Evolutionary conservation across 1,140 invertebrate species (phyloP), one percentile per base, ranked within the genome.

Genomic region (Saxidomus purpurata): DNA sequence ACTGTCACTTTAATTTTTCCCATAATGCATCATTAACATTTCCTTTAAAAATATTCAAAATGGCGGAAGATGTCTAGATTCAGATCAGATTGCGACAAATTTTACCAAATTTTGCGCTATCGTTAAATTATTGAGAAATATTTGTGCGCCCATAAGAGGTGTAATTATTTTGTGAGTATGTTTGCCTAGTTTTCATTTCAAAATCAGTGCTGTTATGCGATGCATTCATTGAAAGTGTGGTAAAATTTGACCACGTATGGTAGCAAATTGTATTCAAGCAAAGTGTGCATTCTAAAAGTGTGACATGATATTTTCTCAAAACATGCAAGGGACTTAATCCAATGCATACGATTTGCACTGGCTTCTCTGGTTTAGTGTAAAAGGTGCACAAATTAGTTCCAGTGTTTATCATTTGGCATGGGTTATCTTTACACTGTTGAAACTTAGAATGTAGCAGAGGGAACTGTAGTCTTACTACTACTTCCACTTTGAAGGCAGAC

Each of bases 1-100:
- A 82, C 52, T 82, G 80, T 82, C 80, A 82, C 80, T 82, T 82
- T 82, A 82, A 82, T 63, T 82, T 82, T 82, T 43, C 80, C 80
- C 80, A 82, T 31, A 82, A 82, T 63, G 55, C 80, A 40, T 3
- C 61, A 82, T 63, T 63, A 31, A 63, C 80, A 82, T 82, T 82
- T 82, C 80, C 80, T 82, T 82, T 25, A 82, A 77, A 82, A 82
- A 79, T 82, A 82, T 82, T 82, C 80, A 82, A 82, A 47, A 82
- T 82, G 80, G 80, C 80, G 80, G 52, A 82, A 19, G 52, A 11
- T 63, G 55, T 63, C 22, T 67, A 36, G 47, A 36, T 82, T 4
- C 17, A 13, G 25, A 6, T 15, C 22, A 34, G 80, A 63, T 59
- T 67, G 28, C 40, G n/a, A 40, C 61, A 67, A 59, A 63, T 59